Percentiles rank a stretch among this genome's conserved stretches.
Conservation (phyloP, 2,113 vertebrate genomes). For the Chrysemys picta region DNA sequence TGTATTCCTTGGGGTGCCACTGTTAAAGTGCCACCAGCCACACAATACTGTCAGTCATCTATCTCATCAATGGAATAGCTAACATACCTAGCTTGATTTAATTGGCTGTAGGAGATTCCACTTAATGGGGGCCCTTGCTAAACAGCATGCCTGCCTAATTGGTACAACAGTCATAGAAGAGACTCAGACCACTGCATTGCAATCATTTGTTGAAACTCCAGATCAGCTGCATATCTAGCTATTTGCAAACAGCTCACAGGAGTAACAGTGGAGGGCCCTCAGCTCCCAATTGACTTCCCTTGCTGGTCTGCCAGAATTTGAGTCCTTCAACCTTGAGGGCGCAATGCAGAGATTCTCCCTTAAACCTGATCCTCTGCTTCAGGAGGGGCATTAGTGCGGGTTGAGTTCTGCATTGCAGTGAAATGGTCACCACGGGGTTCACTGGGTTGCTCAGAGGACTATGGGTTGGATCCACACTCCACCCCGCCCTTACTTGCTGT, state of each 20-base stretch:
- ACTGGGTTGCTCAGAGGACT: background rate
- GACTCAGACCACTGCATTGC: conserved; percentile 30
- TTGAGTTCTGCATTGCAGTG: background rate
- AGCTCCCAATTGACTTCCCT: background rate
- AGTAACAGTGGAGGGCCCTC: conserved; percentile 33
- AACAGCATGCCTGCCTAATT: conserved; percentile 61
- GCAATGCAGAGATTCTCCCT: background rate
- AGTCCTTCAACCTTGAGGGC: background rate
- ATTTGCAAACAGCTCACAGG: conserved; percentile 33
- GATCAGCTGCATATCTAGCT: conserved; percentile 50
- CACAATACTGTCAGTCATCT: background rate
- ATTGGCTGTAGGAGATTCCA: conserved; percentile 50
- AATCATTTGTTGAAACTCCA: conserved; percentile 64
- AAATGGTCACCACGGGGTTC: background rate
- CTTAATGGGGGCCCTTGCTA: conserved; percentile 58
- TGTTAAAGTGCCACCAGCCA: background rate
- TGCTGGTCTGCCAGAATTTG: conserved; percentile 24
- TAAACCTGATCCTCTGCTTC: background rate
- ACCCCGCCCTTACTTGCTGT: background rate
- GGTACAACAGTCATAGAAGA: conserved; percentile 44
- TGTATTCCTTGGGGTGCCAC: background rate
- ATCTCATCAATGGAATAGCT: background rate
- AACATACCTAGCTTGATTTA: conserved; percentile 53
- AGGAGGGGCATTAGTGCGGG: background rate
- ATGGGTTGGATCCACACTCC: background rate